Base-by-base conservation (phyloP, 30 jellyfish, hydroid and myxozoan genomes). In the Aurelia coerulea region DNA sequence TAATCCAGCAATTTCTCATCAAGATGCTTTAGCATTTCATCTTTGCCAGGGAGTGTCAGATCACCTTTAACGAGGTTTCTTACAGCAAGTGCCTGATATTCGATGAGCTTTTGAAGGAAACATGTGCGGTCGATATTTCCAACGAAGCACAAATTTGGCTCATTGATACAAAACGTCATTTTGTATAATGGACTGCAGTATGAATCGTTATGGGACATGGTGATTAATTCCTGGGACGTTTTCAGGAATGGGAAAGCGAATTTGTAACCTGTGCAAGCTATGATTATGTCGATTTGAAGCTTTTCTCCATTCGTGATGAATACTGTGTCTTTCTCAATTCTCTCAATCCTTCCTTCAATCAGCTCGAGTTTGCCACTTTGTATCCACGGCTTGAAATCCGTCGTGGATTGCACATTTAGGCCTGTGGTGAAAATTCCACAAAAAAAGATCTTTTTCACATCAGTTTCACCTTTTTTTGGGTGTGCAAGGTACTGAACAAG, bases 401-500 rank as follows among this genome's bases (percentile, higher is more conserved):
- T 34, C 10, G 89, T 53, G 37, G 12, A 32, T 18, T 46, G 46
- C 19, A 79, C 8, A 46, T 46, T 46, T 46, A 46, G 56, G 15
- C 56, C 19, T 10, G 18, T 23, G 2, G 67, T 37, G 12, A 64
- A 18, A 41, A 2, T 62, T 29, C 89, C 89, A 62, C 89, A 23
- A 66, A 79, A 62, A 46, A 37, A 79, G 3, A 79, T 68, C 69
- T 79, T 79, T 18, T 64, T 63, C 15, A 79, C 51, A 39, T 79
- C 69, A 79, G 80, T 32, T 32, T 60, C 80, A 29, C 89, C 89
- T 8, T 4, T 3, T 31, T 15, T 16, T 14, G 79, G 80, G 17
- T 79, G 89, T 41, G 49, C 89, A 64, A 79, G 35, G 35, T 35
- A 63, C 69, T 79, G 89, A 13, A 79, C 80, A 46, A 79, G 72